Evolutionary conservation across 2,797 vertebrate species (phyloP), one percentile per base, ranked within the genome.

Genomic region (Vireo griseus): DNA sequence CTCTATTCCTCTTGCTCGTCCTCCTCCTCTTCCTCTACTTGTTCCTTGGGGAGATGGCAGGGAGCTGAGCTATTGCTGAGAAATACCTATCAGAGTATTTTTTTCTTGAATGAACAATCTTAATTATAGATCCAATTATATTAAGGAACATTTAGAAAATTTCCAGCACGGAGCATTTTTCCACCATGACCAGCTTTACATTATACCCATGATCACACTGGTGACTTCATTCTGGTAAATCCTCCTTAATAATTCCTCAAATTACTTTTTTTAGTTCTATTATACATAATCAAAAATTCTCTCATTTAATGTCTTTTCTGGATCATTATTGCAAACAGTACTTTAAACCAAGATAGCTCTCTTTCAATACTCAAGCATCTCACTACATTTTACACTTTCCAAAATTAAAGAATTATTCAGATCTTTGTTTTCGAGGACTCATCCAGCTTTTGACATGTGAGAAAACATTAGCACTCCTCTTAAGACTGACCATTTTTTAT

Each of bases 1-100:
- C 28, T n/a, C 19, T 47, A 17, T 13, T 22, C 12, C 6, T 48
- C 10, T 10, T 31, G 22, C 9, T 20, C 20, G 18, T 51, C 5
- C 2, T 3, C 13, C 8, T 17, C 12, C 3, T 33, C 40, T 16
- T 24, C 39, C 13, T 11, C 39, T 39, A 11, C 6, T n/a, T 45
- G 4, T 31, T 58, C 20, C 52, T 21, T n/a, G 16, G 4, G 9
- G 5, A 24, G 9, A 10, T 2, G 1, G 0, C 4, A 14, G 5
- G 26, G 4, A 55, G 3, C 11, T 42, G 9, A 63, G 5, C 16
- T 85, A 9, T 57, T 6, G 3, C 31, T 40, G 15, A 87, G 22
- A 85, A 79, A 86, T 44, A 39, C 22, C 11, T 12, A 7, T 6
- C 42, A 15, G 20, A 62, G 12, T 57, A 16, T 37, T 68, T 24